A percentile compares a stretch with the other conserved stretches of the same genome.
These are phyloP conservation scores for Hydractinia echinata DNA, from an alignment of 30 jellyfish, hydroid and myxozoan species.

Conservation along the genomic window DNA sequence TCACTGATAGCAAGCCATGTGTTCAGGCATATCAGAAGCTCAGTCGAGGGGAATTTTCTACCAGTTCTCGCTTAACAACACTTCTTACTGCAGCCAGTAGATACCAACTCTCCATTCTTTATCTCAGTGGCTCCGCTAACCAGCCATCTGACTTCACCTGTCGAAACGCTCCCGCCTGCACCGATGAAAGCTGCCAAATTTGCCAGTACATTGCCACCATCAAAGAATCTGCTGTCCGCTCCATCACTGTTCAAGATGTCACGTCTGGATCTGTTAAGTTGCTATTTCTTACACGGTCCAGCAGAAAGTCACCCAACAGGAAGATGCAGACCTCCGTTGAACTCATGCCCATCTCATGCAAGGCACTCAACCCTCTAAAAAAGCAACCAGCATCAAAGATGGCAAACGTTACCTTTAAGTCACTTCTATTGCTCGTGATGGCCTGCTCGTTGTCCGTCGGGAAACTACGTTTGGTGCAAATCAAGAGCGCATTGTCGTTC, in stretches of 20 bases:
- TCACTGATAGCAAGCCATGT: slow-evolving; percentile 61
- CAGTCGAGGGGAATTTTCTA: slow-evolving; percentile 37
- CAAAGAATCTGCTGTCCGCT: slow-evolving; percentile 9
- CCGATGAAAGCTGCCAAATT: slow-evolving; percentile 11
- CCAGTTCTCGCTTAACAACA: slow-evolving; percentile 39
- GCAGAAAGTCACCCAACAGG: slow-evolving; percentile 5
- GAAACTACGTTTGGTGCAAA: neutral
- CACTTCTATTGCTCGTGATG: slow-evolving; percentile 14
- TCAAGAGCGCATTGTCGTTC: slow-evolving; percentile 26
- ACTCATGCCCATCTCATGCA: slow-evolving; percentile 7
- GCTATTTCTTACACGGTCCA: neutral
- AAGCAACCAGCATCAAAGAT: slow-evolving; percentile 18
- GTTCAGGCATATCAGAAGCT: slow-evolving; percentile 57
- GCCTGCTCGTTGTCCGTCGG: slow-evolving; percentile 5
- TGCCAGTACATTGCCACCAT: slow-evolving; percentile 12
- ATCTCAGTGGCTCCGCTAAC: slow-evolving; percentile 5
- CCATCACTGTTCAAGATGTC: slow-evolving; percentile 20
- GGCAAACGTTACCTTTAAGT: slow-evolving; percentile 8
- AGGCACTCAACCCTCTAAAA: slow-evolving; percentile 18
- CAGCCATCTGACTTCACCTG: slow-evolving; percentile 19
- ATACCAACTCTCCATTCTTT: neutral
- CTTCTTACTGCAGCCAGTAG: slow-evolving; percentile 39
- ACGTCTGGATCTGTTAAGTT: neutral
- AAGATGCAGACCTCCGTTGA: neutral
- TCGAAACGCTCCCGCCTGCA: slow-evolving; percentile 23